A percentile compares a stretch with the other conserved stretches of the same genome.
Conservation (phyloP, 2,113 vertebrate genomes). For the Apus apus region DNA sequence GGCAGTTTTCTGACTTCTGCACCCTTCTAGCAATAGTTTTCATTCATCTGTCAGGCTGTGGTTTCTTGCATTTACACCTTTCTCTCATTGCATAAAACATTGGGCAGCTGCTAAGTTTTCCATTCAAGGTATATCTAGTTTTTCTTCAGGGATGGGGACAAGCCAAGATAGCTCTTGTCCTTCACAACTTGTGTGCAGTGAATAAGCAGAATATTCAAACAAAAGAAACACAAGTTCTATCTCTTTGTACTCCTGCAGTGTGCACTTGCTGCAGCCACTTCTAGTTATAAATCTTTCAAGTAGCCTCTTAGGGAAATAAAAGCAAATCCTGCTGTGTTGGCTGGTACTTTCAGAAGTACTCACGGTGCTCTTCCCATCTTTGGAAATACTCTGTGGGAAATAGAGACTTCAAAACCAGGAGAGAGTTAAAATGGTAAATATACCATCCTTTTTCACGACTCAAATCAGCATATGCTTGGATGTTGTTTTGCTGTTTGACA, state of each 20-base stretch:
- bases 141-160: not conserved
- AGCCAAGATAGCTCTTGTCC: not conserved
- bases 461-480: not conserved
- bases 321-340: not conserved
- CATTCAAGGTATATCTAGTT: not conserved
- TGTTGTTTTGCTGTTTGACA: not conserved
- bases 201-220: not conserved
- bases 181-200: not conserved
- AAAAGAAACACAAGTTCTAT: not conserved
- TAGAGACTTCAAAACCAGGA: not conserved
- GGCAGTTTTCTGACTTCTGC: not conserved
- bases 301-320: not conserved
- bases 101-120: not conserved
- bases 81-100: not conserved
- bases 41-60: not conserved
- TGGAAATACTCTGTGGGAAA: not conserved
- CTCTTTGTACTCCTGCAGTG: not conserved
- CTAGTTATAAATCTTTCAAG: not conserved
- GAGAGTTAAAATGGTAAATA: not conserved
- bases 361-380: not conserved
- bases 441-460: not conserved
- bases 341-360: not conserved
- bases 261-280: not conserved
- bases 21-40: not conserved
- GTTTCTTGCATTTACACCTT: not conserved